Conservation (phyloP, 2,113 vertebrate genomes). For the Macroglossus sobrinus region DNA sequence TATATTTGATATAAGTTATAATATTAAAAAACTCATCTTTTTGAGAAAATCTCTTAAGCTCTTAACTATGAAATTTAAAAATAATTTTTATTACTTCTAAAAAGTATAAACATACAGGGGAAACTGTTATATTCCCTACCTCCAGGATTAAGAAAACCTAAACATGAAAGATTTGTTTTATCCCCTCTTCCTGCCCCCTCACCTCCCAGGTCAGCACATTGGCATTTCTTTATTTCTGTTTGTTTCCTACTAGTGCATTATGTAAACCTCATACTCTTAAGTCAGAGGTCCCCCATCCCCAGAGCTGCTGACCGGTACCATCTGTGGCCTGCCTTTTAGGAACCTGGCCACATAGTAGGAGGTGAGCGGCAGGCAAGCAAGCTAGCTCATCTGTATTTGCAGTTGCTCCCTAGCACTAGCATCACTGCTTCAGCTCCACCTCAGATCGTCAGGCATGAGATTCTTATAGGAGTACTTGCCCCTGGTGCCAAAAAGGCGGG, state of each 20-base stretch:
- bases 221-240: not conserved
- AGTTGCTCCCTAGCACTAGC: too few relatives aligned
- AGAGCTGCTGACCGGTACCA: too few relatives aligned
- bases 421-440: too few relatives aligned
- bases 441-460: too few relatives aligned
- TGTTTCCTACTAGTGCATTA: not conserved
- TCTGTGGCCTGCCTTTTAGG: too few relatives aligned
- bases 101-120: not conserved
- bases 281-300: too few relatives aligned
- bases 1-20: not conserved
- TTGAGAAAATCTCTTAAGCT: not conserved
- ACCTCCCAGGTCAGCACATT: not conserved
- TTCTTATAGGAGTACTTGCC: too few relatives aligned
- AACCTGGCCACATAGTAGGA: too few relatives aligned
- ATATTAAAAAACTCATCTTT: not conserved
- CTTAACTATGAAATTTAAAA: constrained; percentile 32
- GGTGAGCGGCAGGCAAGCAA: too few relatives aligned
- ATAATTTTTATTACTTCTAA: not conserved
- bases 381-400: too few relatives aligned
- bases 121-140: not conserved
- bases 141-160: not conserved
- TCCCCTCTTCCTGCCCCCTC: not conserved
- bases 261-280: not conserved
- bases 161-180: not conserved
- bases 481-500: too few relatives aligned